Evolutionary conservation across 2,113 vertebrate genomes (phyloP).

Genomic region (Anthoscopus minutus): DNA sequence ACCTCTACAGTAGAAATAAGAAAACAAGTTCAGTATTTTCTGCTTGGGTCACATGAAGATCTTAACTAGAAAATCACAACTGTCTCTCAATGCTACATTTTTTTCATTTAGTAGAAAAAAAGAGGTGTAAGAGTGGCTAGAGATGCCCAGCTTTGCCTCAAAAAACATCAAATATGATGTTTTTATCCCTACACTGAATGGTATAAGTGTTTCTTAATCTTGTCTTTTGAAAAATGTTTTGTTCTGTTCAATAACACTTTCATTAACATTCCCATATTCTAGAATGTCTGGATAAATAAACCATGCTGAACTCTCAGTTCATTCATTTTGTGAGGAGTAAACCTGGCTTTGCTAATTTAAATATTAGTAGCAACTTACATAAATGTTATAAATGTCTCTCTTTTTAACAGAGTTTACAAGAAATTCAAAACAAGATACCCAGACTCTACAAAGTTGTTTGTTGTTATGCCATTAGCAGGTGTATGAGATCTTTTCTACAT

Average conservation of each 20-base stretch:
- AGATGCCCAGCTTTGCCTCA: not conserved
- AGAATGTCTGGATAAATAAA: not conserved
- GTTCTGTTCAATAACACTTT: not conserved
- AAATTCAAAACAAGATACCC: not conserved
- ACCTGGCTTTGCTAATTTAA: not conserved
- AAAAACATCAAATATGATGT: rapidly evolving
- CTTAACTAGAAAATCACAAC: not conserved
- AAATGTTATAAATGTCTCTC: not conserved
- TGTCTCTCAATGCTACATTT: not conserved
- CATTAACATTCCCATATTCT: not conserved
- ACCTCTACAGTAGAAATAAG: not conserved
- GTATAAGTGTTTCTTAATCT: not conserved
- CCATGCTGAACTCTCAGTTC: not conserved
- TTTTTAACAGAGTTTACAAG: not conserved
- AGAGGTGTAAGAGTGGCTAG: not conserved
- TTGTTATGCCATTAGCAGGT: not conserved
- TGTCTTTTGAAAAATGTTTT: not conserved
- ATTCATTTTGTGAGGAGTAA: not conserved
- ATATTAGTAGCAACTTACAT: not conserved
- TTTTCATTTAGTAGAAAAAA: not conserved
- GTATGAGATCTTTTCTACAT: not conserved
- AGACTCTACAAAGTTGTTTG: not conserved
- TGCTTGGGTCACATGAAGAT: not conserved
- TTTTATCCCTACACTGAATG: not conserved
- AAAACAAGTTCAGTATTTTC: not conserved